Evolutionary conservation across 2,113 vertebrate genomes (phyloP).

Genomic region (Phycodurus eques): DNA sequence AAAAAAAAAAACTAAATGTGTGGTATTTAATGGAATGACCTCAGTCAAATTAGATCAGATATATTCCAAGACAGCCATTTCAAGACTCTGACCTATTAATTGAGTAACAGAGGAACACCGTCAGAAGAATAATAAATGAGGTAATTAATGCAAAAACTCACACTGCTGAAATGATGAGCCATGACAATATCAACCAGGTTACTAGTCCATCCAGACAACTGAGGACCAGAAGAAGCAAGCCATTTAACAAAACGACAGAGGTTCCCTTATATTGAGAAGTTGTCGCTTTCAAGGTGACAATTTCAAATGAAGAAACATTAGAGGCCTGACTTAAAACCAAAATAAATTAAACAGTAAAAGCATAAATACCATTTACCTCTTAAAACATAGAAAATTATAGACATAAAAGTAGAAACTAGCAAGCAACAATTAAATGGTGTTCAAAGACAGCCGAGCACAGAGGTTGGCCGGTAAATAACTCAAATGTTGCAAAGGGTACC

Average conservation of each 20-base stretch:
- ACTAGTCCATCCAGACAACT: slow-evolving; percentile 94
- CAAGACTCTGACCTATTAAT: not conserved
- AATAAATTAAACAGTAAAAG: not conserved
- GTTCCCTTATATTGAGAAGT: not conserved
- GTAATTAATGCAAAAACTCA: slow-evolving; percentile 68
- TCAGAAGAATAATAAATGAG: not conserved
- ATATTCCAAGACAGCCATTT: not conserved
- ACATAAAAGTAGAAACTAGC: not conserved
- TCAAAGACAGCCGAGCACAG: not conserved
- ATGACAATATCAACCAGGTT: slow-evolving; percentile 92
- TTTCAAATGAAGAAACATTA: not conserved
- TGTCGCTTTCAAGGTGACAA: not conserved
- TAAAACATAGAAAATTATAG: not conserved
- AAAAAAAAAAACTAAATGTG: not conserved
- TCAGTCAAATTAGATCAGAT: not conserved
- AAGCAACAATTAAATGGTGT: not conserved
- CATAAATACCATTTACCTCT: not conserved
- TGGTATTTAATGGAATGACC: not conserved
- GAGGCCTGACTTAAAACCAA: not conserved
- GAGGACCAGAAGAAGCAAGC: slow-evolving; percentile 27
- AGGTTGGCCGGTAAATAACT: slow-evolving; percentile 27
- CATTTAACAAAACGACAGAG: not conserved
- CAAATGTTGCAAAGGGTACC: not conserved
- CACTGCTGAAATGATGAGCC: slow-evolving; percentile 92
- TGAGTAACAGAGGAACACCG: not conserved